Conservation (phyloP, 2,113 vertebrate genomes). For the Psilopsiagon aymara region DNA sequence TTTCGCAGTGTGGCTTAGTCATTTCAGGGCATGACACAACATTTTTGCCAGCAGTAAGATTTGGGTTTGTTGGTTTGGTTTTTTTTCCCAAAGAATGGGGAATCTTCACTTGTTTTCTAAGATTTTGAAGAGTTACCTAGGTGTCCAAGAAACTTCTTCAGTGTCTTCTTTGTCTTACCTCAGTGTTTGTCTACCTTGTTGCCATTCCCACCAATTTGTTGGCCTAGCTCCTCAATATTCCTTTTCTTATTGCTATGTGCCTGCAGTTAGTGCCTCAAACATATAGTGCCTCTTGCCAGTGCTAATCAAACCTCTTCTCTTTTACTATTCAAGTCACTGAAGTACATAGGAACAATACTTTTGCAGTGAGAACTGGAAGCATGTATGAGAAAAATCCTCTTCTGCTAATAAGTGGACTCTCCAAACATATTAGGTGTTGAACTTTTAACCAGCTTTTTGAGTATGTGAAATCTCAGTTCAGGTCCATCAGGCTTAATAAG, state of each 20-base stretch:
- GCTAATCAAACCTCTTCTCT: not conserved
- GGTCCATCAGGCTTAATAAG: not conserved
- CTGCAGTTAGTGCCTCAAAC: not conserved
- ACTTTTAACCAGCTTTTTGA: not conserved
- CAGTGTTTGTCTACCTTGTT: not conserved
- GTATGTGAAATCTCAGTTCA: not conserved
- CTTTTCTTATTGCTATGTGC: not conserved
- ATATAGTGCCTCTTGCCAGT: not conserved
- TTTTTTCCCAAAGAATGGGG: not conserved
- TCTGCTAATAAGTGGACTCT: not conserved
- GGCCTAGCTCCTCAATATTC: not conserved
- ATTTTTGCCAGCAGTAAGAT: not conserved
- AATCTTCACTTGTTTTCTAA: not conserved
- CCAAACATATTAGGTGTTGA: not conserved
- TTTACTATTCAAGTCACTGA: not conserved
- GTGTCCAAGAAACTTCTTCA: not conserved
- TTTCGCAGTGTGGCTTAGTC: not conserved
- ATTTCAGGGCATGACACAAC: not conserved
- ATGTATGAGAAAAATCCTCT: not conserved
- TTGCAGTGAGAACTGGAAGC: not conserved
- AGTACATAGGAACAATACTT: not conserved
- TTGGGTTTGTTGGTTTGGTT: accelerated
- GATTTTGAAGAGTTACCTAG: not conserved
- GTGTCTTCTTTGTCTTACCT: not conserved
- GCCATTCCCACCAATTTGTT: not conserved